A percentile compares a stretch with the other conserved stretches of the same genome.
Evolutionary conservation across 2,888 invertebrate species (phyloP).

Genomic region (Hofmannophila pseudospretella): DNA sequence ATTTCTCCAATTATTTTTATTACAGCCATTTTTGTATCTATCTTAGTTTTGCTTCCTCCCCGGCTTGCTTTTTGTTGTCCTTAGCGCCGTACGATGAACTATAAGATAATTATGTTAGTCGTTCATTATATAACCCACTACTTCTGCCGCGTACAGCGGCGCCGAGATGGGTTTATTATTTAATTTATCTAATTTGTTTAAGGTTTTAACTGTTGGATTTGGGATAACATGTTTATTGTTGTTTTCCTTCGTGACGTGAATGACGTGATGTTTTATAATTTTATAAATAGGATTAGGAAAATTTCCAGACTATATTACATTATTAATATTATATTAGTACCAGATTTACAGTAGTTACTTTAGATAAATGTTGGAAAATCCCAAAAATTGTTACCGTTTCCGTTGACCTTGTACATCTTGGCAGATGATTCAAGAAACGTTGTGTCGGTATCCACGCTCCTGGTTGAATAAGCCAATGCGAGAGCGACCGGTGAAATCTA

Average conservation of each 20-base stretch:
- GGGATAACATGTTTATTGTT: not conserved
- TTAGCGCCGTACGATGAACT: not conserved
- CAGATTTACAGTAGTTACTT: too few relatives aligned
- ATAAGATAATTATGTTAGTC: not conserved
- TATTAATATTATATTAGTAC: too few relatives aligned
- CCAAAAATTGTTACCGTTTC: too few relatives aligned
- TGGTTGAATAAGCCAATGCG: too few relatives aligned
- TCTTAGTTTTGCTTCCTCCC: not conserved
- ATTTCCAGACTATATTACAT: not conserved
- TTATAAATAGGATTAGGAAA: not conserved
- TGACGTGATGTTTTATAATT: too few relatives aligned
- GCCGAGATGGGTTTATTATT: not conserved
- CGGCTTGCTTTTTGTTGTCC: not conserved
- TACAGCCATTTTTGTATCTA: not conserved
- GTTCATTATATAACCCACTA: not conserved
- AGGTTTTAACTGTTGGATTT: not conserved
- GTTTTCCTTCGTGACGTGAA: not conserved
- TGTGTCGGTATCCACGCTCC: too few relatives aligned
- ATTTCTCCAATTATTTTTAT: not conserved
- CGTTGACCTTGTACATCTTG: too few relatives aligned
- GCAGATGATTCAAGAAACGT: too few relatives aligned
- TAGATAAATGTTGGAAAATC: too few relatives aligned
- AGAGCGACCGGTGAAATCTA: too few relatives aligned
- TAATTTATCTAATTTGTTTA: conserved; percentile 1
- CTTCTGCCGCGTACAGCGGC: not conserved